Conservation (phyloP, 2,888 invertebrate species). For the Beris chalybata region DNA sequence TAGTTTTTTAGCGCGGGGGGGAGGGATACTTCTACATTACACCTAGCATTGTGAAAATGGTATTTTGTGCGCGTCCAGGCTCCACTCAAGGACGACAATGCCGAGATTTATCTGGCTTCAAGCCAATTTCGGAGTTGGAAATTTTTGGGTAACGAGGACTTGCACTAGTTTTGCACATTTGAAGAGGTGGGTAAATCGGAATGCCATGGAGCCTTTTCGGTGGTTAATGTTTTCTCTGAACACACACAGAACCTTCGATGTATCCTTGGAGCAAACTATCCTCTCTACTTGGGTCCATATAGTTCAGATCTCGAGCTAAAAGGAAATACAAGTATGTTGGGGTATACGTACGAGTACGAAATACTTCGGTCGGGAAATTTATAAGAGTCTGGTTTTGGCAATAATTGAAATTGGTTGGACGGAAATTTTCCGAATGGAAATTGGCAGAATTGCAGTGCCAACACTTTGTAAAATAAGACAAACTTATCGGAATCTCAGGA, state of each 20-base stretch:
- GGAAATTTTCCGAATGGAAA: slow-evolving; percentile 22
- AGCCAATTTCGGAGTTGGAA: slow-evolving; percentile 7
- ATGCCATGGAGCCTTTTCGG: too few relatives aligned
- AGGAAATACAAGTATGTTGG: too few relatives aligned
- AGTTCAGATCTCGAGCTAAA: too few relatives aligned
- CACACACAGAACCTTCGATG: too few relatives aligned
- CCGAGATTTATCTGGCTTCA: slow-evolving; percentile 7
- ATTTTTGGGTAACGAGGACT: slow-evolving; percentile 15
- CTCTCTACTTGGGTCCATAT: too few relatives aligned
- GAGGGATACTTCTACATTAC: too few relatives aligned
- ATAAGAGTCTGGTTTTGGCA: slow-evolving; percentile 17
- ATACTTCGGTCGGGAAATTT: neutral
- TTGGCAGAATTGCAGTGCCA: slow-evolving; percentile 23
- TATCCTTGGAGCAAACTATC: too few relatives aligned
- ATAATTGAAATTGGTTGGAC: slow-evolving; percentile 25
- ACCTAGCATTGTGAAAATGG: too few relatives aligned
- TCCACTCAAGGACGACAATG: neutral
- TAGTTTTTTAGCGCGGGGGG: too few relatives aligned
- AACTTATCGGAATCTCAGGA: slow-evolving; percentile 14
- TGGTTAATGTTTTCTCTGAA: too few relatives aligned
- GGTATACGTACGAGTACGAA: too few relatives aligned
- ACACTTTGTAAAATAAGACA: slow-evolving; percentile 2
- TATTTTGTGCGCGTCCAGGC: too few relatives aligned
- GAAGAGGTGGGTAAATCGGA: neutral
- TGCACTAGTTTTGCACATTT: slow-evolving; percentile 10